Conservation (phyloP, 2,113 vertebrate species). For the Zosterops lateralis region DNA sequence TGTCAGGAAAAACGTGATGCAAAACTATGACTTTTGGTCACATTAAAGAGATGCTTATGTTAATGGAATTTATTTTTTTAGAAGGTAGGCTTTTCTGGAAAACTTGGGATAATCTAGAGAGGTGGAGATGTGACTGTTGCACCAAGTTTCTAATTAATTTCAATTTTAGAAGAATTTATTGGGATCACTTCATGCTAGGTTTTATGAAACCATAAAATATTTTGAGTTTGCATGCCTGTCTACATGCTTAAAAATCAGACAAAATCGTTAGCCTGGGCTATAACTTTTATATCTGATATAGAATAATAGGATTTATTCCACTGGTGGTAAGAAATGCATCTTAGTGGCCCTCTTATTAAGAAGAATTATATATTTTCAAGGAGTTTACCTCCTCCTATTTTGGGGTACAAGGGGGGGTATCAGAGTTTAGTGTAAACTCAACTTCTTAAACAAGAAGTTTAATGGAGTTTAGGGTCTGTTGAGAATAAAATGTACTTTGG, state of each 20-base stretch:
- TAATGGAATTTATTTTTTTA: background rate
- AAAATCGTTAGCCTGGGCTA: background rate
- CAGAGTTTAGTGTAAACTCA: background rate
- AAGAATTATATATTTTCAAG: background rate
- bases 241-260: background rate
- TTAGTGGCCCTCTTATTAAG: background rate
- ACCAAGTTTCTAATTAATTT: background rate
- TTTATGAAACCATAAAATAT: background rate
- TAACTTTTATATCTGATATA: background rate
- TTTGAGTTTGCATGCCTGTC: background rate
- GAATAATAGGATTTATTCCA: background rate
- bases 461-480: background rate
- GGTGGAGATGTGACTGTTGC: rapidly evolving
- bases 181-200: background rate
- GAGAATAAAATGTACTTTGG: background rate
- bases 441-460: background rate
- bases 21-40: background rate
- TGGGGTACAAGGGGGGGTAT: background rate
- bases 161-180: background rate
- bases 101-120: background rate
- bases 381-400: background rate
- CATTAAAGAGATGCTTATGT: background rate
- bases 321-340: background rate
- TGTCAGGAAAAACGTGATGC: background rate
- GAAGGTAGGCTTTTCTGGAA: background rate